Evolutionary conservation across 2,113 vertebrate genomes (phyloP).

Genomic region (Chloropsis hardwickii): DNA sequence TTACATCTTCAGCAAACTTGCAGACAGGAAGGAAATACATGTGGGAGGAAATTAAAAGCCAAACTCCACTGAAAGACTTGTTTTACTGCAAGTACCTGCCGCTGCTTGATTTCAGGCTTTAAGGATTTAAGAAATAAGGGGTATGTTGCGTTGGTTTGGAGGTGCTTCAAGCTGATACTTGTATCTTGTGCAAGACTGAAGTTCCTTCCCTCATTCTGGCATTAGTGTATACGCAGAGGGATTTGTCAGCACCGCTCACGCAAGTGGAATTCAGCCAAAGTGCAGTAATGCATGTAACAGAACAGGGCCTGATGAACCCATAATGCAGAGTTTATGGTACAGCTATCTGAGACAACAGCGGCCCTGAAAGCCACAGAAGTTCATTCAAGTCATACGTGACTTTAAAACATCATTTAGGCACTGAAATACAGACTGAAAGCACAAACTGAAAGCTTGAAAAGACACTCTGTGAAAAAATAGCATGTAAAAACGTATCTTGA

Average conservation of each 20-base stretch:
- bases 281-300: accelerated
- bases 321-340: not conserved
- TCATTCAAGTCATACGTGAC: not conserved
- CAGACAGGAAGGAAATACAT: not conserved
- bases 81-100: not conserved
- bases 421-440: not conserved
- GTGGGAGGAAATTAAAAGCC: not conserved
- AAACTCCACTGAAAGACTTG: not conserved
- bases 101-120: not conserved
- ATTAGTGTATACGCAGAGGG: not conserved
- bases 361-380: not conserved
- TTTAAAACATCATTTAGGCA: not conserved
- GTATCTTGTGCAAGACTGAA: not conserved
- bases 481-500: not conserved
- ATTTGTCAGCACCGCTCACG: accelerated
- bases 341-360: accelerated
- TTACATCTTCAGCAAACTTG: not conserved
- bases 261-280: not conserved
- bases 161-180: not conserved
- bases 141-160: not conserved
- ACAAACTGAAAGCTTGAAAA: not conserved
- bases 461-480: not conserved
- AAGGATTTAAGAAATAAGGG: not conserved
- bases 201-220: not conserved
- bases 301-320: not conserved